Evolutionary conservation across 2,888 invertebrate genomes (phyloP), one percentile per base, ranked within the genome.

Genomic region (Rhamnusium bicolor): DNA sequence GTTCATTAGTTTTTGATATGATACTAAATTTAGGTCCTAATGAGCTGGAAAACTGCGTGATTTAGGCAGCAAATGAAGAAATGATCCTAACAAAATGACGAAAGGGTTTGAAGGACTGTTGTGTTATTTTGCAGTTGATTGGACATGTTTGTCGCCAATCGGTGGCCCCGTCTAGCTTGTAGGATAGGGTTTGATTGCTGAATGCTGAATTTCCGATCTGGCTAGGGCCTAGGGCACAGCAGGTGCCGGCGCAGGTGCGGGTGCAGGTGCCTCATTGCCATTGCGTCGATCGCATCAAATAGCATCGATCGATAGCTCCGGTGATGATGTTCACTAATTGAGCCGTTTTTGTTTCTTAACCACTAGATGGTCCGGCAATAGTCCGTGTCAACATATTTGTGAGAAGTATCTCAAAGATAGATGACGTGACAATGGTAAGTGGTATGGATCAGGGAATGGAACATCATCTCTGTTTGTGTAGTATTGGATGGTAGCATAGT

Each of bases 341-440:
- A 83, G 83, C 82, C 84, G 83, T 86, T 86, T 86, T 84, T 84
- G 82, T 85, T 84, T 85, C 83, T 83, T 81, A 85, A 88, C 88
- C 88, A 87, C 89, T 81, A 93, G 95, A 95, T 95, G 97, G 97
- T 89, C 96, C 97, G 89, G 96, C 97, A 89, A 93, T 95, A 91
- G 97, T 98, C 90, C 93, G 93, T 92, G 97, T 98, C 93, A 98
- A 98, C 95, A 96, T 98, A 92, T 96, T 96, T 94, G 95, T 98
- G 91, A 92, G 98, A 93, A 98, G 97, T 95, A 96, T 98, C 92
- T 96, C 97, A 92, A 97, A 97, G 93, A 98, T 98, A 92, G 97
- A 98, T 94, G 98, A 98, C 93, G 97, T 98, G 91, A 97, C 96
- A 87, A 98, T 98, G 98, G 98, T 98, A 95, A 96, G 96, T 96